phyloP scores from a whole-genome alignment of 2,888 invertebrate genomes.

The Cryptocephalus primarius region DNA sequence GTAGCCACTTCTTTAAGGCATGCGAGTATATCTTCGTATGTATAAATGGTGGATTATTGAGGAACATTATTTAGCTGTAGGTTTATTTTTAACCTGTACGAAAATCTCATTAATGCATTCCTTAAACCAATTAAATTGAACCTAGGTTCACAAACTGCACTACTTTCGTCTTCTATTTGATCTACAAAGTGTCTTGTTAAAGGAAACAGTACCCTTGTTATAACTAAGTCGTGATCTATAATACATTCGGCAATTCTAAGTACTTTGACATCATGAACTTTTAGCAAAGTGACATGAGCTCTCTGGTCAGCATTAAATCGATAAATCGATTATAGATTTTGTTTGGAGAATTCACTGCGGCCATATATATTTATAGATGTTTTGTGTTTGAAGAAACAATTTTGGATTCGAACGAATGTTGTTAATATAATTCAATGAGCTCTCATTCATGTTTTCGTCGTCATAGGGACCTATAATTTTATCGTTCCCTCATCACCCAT shows the following conservation, averaged over 20 bases:
- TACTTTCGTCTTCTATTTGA: neutral
- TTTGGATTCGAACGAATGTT: neutral
- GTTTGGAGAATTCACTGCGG: neutral
- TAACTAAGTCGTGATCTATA: neutral
- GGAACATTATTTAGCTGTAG: no score
- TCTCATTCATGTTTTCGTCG: no score
- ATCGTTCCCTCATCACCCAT: no score
- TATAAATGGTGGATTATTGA: no score
- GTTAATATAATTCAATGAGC: neutral
- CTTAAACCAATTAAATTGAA: no score
- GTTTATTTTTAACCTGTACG: no score
- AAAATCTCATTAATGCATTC: no score
- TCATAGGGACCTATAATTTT: neutral
- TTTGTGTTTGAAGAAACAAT: neutral
- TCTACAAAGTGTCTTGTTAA: neutral
- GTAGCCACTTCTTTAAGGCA: no score
- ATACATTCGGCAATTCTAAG: neutral
- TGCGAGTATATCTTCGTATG: no score
- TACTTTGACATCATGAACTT: neutral
- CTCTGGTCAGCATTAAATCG: neutral
- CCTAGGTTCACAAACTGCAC: no score
- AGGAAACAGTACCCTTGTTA: neutral
- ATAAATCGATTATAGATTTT: neutral
- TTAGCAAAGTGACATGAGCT: neutral
- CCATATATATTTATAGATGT: neutral